Evolutionary conservation across 2,113 vertebrate genomes (phyloP), one percentile per base, ranked within the genome.

Genomic region (Osmerus eperlanus): DNA sequence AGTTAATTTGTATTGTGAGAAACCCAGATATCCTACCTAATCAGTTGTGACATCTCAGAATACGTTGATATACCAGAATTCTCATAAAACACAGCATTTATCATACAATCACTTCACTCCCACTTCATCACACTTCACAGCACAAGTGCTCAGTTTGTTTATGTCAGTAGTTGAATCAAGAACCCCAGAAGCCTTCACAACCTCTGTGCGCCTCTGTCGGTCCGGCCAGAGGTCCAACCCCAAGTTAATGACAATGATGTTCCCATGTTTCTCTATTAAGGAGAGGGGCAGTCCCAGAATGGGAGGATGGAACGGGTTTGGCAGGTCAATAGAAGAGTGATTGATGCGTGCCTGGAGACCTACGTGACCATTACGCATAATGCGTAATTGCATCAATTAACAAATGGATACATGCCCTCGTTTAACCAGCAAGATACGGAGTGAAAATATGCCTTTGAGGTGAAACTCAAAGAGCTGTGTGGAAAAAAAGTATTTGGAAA

Each of bases 331-430:
- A 89, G 84, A 89, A 77, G 81, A 82, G 84, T 92, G 94, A 93
- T 93, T 91, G 91, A 94, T 93, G 92, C 84, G 81, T 85, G 91
- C 87, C 88, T 80, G 81, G 91, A 90, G 91, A 92, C 90, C 85
- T 89, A 88, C 89, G 85, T 89, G 90, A 91, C 91, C 91, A 89
- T 92, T 91, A 90, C 88, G 87, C 88, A 85, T 86, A 73, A 86
- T 86, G 84, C 89, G 84, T 95, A 95, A 95, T 95, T 94, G 91
- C 93, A 89, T 92, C 94, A 95, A 94, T 96, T 96, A 95, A 92
- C 92, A 91, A 93, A 92, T 93, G 89, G 91, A 89, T 90, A 85
- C 89, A 90, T 91, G 89, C 82, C 88, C 90, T 92, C 92, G 92
- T 94, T 94, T 91, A 92, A 92, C 88, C 90, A 91, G 84, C 82